A percentile compares a stretch with the other conserved stretches of the same genome.
These are phyloP conservation scores for Linnaemya vulpina DNA, from an alignment of 2,888 invertebrate genomes.

Conservation along the genomic window DNA sequence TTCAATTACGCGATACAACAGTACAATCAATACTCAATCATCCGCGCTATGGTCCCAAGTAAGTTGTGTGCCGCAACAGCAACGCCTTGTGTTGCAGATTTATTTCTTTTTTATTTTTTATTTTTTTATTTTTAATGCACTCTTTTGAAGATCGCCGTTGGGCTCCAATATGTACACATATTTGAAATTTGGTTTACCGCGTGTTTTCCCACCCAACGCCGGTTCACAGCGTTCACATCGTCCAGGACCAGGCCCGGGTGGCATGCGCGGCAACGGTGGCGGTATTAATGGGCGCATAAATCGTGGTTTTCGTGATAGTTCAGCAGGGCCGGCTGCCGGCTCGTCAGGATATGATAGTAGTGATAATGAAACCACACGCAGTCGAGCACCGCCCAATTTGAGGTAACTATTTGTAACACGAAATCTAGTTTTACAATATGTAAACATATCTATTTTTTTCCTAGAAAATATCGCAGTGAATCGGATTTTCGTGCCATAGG, in stretches of 20 bases:
- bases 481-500: constrained; percentile 89
- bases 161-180: constrained; percentile 97
- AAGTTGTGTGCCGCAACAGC: constrained; percentile 80
- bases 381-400: constrained; percentile 83
- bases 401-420: constrained; percentile 75
- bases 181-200: constrained; percentile 95
- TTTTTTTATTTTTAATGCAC: constrained; percentile 19
- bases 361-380: constrained; percentile 88
- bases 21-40: constrained; percentile 93
- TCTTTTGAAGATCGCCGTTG: constrained; percentile 88
- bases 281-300: constrained; percentile 84
- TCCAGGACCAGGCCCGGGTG: constrained; percentile 78
- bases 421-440: no score
- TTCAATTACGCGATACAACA: constrained; percentile 95
- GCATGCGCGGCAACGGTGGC: constrained; percentile 74
- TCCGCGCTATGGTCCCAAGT: constrained; percentile 95
- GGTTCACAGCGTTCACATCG: constrained; percentile 88
- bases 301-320: constrained; percentile 85
- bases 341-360: constrained; percentile 97
- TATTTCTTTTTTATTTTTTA: neutral
- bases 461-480: constrained; percentile 91
- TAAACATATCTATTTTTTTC: no score
- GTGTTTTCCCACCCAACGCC: constrained; percentile 94
- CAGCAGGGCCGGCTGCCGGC: constrained; percentile 84
- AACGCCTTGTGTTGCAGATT: constrained; percentile 15